Percentiles rank a stretch among this genome's conserved stretches.
These are phyloP conservation scores for Nylanderia fulva DNA, from an alignment of 1,140 invertebrate species.

Conservation along the genomic window DNA sequence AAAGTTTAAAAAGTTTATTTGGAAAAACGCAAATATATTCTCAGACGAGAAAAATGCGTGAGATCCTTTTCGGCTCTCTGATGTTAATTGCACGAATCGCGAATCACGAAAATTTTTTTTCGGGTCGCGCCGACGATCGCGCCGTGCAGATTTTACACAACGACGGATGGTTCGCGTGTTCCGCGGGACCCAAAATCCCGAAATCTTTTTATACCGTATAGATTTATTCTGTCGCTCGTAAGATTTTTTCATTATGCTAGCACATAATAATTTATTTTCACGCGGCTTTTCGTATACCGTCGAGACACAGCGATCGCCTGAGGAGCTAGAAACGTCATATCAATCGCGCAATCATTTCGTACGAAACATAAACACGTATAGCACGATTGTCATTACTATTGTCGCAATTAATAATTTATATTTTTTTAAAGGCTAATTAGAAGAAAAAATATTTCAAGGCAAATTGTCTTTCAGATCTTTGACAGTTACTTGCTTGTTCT, in stretches of 20 bases:
- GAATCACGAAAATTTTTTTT: constrained; percentile 24
- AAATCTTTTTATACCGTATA: constrained; percentile 65
- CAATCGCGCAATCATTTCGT: constrained; percentile 82
- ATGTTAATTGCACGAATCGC: not conserved
- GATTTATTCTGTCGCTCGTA: constrained; percentile 79
- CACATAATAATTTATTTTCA: constrained; percentile 84
- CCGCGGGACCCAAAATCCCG: constrained; percentile 28
- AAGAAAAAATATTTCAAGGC: not conserved
- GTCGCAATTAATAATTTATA: constrained; percentile 56
- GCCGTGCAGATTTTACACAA: constrained; percentile 39
- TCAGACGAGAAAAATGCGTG: not conserved
- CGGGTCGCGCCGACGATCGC: constrained; percentile 24
- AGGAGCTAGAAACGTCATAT: constrained; percentile 82
- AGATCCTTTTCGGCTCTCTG: constrained; percentile 13
- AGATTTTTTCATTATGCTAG: constrained; percentile 80
- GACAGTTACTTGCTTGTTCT: not conserved
- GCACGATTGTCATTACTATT: constrained; percentile 63
- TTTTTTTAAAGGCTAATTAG: not conserved
- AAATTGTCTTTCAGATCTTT: not conserved
- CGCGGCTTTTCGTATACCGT: constrained; percentile 74
- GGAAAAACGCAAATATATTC: constrained; percentile 19
- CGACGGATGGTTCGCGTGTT: constrained; percentile 2
- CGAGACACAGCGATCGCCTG: constrained; percentile 69
- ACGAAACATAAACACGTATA: constrained; percentile 43
- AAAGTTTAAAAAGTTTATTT: not conserved